phyloP scores from a whole-genome alignment of 2,797 vertebrate genomes.

The Gymnopithys bicolor region DNA sequence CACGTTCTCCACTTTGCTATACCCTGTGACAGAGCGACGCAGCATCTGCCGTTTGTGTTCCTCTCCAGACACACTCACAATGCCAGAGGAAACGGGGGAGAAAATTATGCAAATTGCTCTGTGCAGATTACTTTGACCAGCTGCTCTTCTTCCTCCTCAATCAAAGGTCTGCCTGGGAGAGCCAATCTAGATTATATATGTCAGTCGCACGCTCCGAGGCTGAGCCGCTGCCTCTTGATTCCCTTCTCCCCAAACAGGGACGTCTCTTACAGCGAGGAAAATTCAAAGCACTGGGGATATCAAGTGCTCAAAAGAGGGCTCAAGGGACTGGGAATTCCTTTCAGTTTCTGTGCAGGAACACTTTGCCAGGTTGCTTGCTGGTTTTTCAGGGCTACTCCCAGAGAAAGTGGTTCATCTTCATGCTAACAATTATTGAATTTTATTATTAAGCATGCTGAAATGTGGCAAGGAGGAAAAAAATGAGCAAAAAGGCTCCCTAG shows the following conservation, averaged over 20 bases:
- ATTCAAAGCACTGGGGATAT: background rate
- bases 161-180: conserved; percentile 66
- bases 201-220: conserved; percentile 1
- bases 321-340: conserved; percentile 14
- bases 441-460: conserved; percentile 47
- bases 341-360: background rate
- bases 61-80: conserved; percentile 72
- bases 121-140: conserved; percentile 77
- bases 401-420: background rate
- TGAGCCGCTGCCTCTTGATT: background rate
- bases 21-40: conserved; percentile 52
- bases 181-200: conserved; percentile 69
- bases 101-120: conserved; percentile 79
- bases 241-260: conserved; percentile 11
- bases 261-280: background rate
- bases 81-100: conserved; percentile 76
- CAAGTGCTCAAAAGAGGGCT: background rate
- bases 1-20: conserved; percentile 74
- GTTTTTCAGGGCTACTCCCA: background rate
- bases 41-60: conserved; percentile 75
- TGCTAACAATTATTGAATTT: conserved; percentile 38
- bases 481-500: background rate
- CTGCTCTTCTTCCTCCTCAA: conserved; percentile 76
- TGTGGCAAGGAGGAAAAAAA: background rate
- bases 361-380: background rate